phyloP scores from a whole-genome alignment of 2,797 vertebrate genomes.

The Lepus townsendii region DNA sequence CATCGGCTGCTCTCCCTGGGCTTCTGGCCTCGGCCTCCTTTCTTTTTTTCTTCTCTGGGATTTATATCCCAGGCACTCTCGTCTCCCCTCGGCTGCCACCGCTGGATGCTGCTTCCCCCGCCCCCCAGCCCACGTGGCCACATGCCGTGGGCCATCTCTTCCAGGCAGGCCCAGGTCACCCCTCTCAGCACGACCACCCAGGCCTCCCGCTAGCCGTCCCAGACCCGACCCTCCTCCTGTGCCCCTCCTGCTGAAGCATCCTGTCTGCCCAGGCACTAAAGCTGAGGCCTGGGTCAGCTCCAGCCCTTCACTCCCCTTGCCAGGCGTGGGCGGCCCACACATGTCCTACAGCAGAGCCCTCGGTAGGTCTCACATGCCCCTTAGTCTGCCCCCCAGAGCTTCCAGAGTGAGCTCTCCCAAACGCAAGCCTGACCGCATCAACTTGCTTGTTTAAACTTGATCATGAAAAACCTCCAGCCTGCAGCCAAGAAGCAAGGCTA shows the following conservation, averaged over 20 bases:
- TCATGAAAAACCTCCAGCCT: constrained; percentile 22
- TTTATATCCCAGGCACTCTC: not conserved
- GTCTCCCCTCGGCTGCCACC: not conserved
- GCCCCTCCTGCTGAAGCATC: not conserved
- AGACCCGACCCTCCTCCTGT: not conserved
- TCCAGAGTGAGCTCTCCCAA: not conserved
- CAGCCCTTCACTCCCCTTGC: not conserved
- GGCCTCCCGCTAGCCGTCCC: not conserved
- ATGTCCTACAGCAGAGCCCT: not conserved
- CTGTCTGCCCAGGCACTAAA: not conserved
- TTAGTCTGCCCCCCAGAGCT: not conserved
- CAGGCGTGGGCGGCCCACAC: no score
- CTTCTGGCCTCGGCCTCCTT: not conserved
- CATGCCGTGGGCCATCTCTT: not conserved
- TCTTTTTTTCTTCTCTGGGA: not conserved
- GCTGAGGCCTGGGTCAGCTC: not conserved
- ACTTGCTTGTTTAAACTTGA: constrained; percentile 13
- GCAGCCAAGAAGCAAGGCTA: not conserved
- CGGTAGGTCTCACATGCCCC: not conserved
- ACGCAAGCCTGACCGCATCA: not conserved
- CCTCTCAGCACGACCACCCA: not conserved
- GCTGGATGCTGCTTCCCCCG: not conserved
- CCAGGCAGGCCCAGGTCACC: not conserved
- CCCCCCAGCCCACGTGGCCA: not conserved
- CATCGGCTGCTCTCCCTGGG: not conserved